A percentile compares a stretch with the other conserved stretches of the same genome.
phyloP scores from a whole-genome alignment of 2,888 invertebrate species.

The Pterobdella sp. region DNA sequence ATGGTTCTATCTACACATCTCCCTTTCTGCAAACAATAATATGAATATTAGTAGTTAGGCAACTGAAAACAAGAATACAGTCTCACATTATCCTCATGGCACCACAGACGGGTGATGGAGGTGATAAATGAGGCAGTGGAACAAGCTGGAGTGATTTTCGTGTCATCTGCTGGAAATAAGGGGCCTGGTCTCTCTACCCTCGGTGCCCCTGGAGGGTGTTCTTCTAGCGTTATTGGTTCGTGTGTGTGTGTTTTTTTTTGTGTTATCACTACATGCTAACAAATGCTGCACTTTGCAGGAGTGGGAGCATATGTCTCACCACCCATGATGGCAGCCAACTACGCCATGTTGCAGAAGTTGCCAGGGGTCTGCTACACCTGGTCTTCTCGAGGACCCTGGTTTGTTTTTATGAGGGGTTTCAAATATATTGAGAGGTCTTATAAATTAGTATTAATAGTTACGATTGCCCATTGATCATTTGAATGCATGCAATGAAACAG shows the following conservation, averaged over 20 bases:
- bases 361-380: slow-evolving; percentile 74
- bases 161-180: slow-evolving; percentile 88
- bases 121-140: slow-evolving; percentile 60
- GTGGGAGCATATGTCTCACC: slow-evolving; percentile 95
- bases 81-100: background rate
- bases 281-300: slow-evolving; percentile 52
- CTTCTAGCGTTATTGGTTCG: slow-evolving; percentile 60
- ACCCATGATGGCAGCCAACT: slow-evolving; percentile 93
- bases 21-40: no score
- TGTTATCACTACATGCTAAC: background rate
- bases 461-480: background rate
- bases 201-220: slow-evolving; percentile 59
- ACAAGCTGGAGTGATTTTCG: slow-evolving; percentile 83
- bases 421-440: background rate
- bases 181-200: slow-evolving; percentile 87
- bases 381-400: slow-evolving; percentile 56
- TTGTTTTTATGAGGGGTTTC: slow-evolving; percentile 36
- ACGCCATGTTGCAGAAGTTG: slow-evolving; percentile 75
- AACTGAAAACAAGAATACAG: background rate
- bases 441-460: background rate
- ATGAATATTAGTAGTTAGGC: no score
- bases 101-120: slow-evolving; percentile 58
- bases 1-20: no score
- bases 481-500: background rate
- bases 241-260: background rate